phyloP scores from a whole-genome alignment of 1,140 invertebrate species.

The Aphaenogaster rudis region DNA sequence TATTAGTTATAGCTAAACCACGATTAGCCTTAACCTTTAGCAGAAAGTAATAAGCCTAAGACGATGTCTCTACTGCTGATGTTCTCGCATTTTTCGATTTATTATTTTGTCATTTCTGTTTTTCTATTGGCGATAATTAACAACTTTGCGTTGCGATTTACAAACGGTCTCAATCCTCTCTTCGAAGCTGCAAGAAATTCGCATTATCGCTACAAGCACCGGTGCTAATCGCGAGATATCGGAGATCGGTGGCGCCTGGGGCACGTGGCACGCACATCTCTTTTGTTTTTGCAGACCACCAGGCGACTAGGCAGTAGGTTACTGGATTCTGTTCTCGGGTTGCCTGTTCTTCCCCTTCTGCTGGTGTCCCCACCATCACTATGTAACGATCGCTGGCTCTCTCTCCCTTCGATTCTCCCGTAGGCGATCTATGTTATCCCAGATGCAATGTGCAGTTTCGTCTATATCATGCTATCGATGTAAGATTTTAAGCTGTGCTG shows the following conservation, averaged over 20 bases:
- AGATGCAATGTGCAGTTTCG: constrained; percentile 59
- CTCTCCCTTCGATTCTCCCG: constrained; percentile 59
- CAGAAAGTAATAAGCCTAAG: background rate
- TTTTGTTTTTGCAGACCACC: constrained; percentile 86
- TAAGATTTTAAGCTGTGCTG: background rate
- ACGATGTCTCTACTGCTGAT: background rate
- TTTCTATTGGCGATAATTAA: background rate
- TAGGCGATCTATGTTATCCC: constrained; percentile 48
- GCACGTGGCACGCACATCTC: constrained; percentile 83
- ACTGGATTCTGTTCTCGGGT: constrained; percentile 82
- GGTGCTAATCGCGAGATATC: constrained; percentile 70
- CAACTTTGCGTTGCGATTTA: background rate
- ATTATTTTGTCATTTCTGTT: background rate
- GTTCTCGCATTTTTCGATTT: background rate
- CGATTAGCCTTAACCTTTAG: constrained; percentile 44
- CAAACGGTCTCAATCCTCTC: background rate
- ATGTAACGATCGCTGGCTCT: constrained; percentile 67
- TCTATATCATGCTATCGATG: background rate
- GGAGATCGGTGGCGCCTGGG: constrained; percentile 73
- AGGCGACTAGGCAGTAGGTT: constrained; percentile 85
- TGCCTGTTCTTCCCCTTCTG: constrained; percentile 74
- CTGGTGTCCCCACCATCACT: constrained; percentile 73
- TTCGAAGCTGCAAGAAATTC: background rate
- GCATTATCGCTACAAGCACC: constrained; percentile 51
- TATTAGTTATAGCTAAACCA: background rate